Base-by-base conservation (phyloP, 2,888 invertebrate genomes). In the Drosophila fulvimacula region DNA sequence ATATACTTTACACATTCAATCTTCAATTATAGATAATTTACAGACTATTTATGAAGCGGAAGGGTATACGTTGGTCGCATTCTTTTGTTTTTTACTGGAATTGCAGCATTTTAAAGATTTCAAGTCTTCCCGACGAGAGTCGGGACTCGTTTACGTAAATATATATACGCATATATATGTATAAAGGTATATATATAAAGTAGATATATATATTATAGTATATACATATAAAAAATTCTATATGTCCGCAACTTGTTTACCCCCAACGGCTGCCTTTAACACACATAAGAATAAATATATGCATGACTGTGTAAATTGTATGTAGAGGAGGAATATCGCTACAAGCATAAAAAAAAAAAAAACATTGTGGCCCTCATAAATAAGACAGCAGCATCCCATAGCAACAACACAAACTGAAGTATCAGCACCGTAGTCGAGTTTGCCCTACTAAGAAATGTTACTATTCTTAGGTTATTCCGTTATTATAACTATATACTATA, bases 171-270 rank as follows among this genome's bases (percentile, higher is more conserved):
- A 13, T 49, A 48, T 13, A 30, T n/a, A n/a, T 46, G 9, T 17
- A 30, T 30, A 30, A 13, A 30, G 15, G 19, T 4, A 49, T 7
- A 19, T 34, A 11, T 11, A 30, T 19, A 32, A n/a, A n/a, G n/a
- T 13, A 32, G 6, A 7, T 19, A 1, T 32, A 13, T 46, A n/a
- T 46, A 46, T 46, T 27, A n/a, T 27, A 46, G 27, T 11, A 30
- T 3, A 30, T 46, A 30, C 13, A 32, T 19, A 19, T 11, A 15
- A n/a, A 38, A 19, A 17, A 19, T 30, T 4, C 17, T 19, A 30
- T 48, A n/a, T 51, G 34, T 21, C 7, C 21, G 34, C 51, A 51
- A 36, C 51, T 51, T 51, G 51, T 51, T 51, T 51, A 51, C 21
- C 34, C 51, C 51, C 21, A 9, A 21, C 19, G 51, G 15, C n/a